Conservation (phyloP, 2,113 vertebrate genomes). For the Climacteris rufus region DNA sequence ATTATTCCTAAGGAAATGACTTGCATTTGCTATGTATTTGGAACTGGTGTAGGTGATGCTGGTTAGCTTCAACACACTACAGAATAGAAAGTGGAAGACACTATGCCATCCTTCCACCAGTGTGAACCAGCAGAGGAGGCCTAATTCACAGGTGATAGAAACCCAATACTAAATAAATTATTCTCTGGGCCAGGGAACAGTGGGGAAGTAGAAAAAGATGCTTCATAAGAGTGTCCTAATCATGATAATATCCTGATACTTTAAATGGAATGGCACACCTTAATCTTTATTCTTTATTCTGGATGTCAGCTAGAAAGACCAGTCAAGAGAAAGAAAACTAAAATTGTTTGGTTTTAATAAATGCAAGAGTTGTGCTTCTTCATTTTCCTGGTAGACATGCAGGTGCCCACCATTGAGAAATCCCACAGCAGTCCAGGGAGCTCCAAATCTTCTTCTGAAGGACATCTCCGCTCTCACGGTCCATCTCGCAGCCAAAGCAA, state of each 20-base stretch:
- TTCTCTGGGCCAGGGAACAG: background rate
- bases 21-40: background rate
- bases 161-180: background rate
- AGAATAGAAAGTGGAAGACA: background rate
- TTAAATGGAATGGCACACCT: background rate
- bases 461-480: conserved; percentile 94
- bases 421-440: conserved; percentile 97
- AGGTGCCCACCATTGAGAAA: conserved; percentile 95
- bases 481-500: conserved; percentile 98
- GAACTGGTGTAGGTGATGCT: background rate
- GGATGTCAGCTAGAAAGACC: background rate
- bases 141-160: background rate
- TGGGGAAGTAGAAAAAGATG: background rate
- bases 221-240: background rate
- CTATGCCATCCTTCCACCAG: background rate
- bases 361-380: conserved; percentile 25
- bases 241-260: background rate
- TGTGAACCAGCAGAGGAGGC: background rate
- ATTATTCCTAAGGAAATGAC: background rate
- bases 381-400: conserved; percentile 82
- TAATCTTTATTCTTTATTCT: background rate
- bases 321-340: background rate
- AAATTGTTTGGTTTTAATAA: background rate
- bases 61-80: background rate
- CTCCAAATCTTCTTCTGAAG: conserved; percentile 98